Base-by-base conservation (phyloP, 2,797 vertebrate species). In the Nasua narica region DNA sequence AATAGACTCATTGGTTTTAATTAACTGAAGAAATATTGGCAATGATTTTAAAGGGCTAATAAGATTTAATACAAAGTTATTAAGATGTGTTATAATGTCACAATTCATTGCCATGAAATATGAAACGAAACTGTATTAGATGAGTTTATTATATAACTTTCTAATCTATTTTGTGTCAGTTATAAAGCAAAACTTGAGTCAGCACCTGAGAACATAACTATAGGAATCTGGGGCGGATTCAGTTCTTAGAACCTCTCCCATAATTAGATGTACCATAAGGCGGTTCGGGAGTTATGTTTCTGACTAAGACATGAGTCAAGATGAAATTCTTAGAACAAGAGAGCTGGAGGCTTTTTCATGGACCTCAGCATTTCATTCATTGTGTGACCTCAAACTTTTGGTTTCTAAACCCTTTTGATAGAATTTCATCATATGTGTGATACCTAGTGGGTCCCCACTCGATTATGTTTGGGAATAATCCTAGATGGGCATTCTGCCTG, bases 11-110 rank as follows among this genome's bases (percentile, higher is more conserved):
- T 18, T 56, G 18, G 43, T 62, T 95, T 97, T 92, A 96, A 96
- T 91, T 96, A 97, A 72, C 58, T 92, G 54, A 87, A 97, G 76
- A 94, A 86, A 91, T 90, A 94, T 27, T 95, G 69, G 62, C 88
- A 79, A 62, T 43, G 70, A 56, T 91, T 90, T 95, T 93, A 94
- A 95, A 67, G 43, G 23, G n/a, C 86, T 85, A 65, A 67, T 81
- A 78, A 96, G 81, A 92, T 94, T 94, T 95, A 90, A 87, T 60
- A 58, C n/a, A 77, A 84, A 29, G n/a, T 81, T 92, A 95, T 70
- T 96, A 85, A 92, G 94, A 87, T 72, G 43, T 83, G 48, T 84
- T 89, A 72, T 70, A 88, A 54, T 91, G 81, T 90, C 86, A 78
- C 52, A 91, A 81, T 87, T 91, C 32, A 78, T 96, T 95, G 60